Conservation (phyloP, 2,113 vertebrate genomes). For the Takifugu bimaculatus region DNA sequence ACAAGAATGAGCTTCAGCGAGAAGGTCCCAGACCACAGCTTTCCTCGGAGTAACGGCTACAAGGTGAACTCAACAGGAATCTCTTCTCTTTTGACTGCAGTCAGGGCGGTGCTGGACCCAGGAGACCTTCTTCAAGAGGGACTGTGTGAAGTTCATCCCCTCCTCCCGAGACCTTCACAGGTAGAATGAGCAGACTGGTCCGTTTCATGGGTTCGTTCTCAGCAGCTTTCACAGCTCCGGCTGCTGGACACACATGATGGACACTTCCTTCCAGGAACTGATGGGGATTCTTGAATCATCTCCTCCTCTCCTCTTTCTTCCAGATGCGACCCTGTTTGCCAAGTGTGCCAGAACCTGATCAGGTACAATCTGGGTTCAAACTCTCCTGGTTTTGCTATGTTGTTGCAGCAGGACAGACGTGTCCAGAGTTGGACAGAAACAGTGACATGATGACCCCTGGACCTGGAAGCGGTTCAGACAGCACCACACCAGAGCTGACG, state of each 20-base stretch:
- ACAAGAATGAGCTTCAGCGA: slow-evolving; percentile 37
- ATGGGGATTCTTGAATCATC: slow-evolving; percentile 32
- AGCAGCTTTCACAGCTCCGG: slow-evolving; percentile 19
- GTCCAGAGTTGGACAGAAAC: too few relatives aligned
- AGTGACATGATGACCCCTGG: too few relatives aligned
- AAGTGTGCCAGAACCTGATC: slow-evolving; percentile 91
- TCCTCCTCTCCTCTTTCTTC: slow-evolving; percentile 52
- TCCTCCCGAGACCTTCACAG: slow-evolving; percentile 79
- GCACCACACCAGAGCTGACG: too few relatives aligned
- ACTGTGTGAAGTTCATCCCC: slow-evolving; percentile 86
- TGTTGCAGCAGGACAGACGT: too few relatives aligned
- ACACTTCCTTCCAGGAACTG: slow-evolving; percentile 42
- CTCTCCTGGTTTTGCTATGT: not conserved
- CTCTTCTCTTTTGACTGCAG: slow-evolving; percentile 66
- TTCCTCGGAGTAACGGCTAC: not conserved
- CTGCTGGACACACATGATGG: slow-evolving; percentile 1
- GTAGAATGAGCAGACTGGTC: slow-evolving; percentile 29
- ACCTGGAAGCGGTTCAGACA: too few relatives aligned
- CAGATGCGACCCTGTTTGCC: slow-evolving; percentile 86
- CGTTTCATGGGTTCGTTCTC: not conserved
- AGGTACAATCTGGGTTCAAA: slow-evolving; percentile 73
- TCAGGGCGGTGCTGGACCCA: slow-evolving; percentile 88
- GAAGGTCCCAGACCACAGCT: slow-evolving; percentile 37
- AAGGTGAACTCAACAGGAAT: slow-evolving; percentile 7
- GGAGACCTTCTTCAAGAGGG: slow-evolving; percentile 86